A percentile compares a stretch with the other conserved stretches of the same genome.
These are phyloP conservation scores for Sus cebifrons DNA, from an alignment of 2,797 vertebrate genomes.

Conservation along the genomic window DNA sequence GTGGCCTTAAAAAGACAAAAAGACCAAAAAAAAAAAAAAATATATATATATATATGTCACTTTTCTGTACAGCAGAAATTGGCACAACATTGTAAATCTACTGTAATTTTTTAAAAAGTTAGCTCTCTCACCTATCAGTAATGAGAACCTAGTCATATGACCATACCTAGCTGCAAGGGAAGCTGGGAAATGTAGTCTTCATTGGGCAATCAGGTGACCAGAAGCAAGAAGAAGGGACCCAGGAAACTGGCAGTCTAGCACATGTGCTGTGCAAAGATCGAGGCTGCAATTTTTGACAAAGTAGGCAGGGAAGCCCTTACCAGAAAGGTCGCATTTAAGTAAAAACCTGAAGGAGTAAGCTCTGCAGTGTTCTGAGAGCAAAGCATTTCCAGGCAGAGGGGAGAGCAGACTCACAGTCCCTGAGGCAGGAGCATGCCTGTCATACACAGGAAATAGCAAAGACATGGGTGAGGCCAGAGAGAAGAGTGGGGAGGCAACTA, in stretches of 20 bases:
- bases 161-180: neutral
- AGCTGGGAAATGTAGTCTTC: conserved; percentile 21
- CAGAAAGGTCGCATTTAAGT: neutral
- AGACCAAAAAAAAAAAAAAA: too few species aligned
- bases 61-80: too few species aligned
- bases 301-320: neutral
- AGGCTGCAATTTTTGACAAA: neutral
- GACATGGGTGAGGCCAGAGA: neutral
- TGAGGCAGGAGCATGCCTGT: neutral
- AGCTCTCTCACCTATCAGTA: neutral
- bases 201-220: neutral
- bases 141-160: neutral
- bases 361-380: neutral
- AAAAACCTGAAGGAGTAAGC: neutral
- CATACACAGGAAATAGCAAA: neutral
- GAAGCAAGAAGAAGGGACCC: neutral
- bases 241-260: neutral
- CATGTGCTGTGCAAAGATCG: neutral
- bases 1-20: too few species aligned
- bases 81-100: too few species aligned
- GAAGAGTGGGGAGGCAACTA: neutral
- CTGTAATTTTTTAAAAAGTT: neutral
- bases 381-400: neutral
- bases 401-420: neutral
- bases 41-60: too few species aligned